Conservation (phyloP, 2,797 vertebrate genomes). For the Notamacropus eugenii region DNA sequence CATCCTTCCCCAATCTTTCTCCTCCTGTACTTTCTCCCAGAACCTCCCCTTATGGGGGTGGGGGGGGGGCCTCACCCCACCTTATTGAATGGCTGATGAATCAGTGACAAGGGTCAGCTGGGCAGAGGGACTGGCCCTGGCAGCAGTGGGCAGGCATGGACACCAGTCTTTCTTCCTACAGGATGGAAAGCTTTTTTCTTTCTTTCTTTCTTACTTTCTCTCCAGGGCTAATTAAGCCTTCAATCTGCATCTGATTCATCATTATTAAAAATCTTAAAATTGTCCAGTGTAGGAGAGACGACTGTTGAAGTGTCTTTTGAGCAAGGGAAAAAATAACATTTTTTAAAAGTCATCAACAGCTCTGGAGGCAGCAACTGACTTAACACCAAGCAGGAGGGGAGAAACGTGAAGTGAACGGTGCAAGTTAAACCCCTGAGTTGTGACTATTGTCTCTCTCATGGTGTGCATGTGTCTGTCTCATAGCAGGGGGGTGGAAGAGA, state of each 20-base stretch:
- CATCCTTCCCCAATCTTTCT: not conserved
- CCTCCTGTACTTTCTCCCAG: constrained; percentile 55
- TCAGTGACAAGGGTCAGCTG: not conserved
- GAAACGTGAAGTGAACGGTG: not conserved
- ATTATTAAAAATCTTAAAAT: constrained; percentile 72
- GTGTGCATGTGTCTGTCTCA: not conserved
- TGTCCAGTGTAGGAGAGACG: constrained; percentile 72
- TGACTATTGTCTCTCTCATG: not conserved
- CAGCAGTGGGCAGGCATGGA: constrained; percentile 13
- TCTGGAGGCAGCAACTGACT: not conserved
- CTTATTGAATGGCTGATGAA: not conserved
- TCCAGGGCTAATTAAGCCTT: constrained; percentile 80
- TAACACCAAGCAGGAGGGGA: rapidly evolving
- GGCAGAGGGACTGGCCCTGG: not conserved
- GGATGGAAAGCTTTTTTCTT: not conserved
- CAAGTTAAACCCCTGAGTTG: not conserved
- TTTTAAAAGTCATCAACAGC: not conserved
- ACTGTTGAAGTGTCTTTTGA: constrained; percentile 41
- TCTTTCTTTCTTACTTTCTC: constrained; percentile 40
- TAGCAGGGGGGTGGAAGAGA: not conserved
- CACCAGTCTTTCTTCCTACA: constrained; percentile 31
- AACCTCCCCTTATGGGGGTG: constrained; percentile 62
- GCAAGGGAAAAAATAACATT: not conserved
- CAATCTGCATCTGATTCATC: constrained; percentile 82
- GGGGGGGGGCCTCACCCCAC: not conserved